A percentile compares a stretch with the other conserved stretches of the same genome.
Conservation (phyloP, 1,140 invertebrate genomes). For the Nymphalis io region DNA sequence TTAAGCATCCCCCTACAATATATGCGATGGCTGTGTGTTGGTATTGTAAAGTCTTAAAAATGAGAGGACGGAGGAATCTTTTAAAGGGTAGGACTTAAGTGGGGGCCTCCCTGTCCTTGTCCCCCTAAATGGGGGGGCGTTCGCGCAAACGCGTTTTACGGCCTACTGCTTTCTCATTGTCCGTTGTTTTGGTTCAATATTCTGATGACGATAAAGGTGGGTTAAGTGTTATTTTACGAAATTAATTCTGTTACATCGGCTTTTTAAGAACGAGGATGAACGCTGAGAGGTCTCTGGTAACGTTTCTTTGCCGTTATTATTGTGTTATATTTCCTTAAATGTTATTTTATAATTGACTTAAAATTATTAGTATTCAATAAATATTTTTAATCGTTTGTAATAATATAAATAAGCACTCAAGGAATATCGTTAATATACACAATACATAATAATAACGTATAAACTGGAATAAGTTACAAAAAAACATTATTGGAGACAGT, state of each 20-base stretch:
- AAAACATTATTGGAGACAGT: no score
- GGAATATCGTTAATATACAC: no score
- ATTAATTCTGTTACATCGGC: slow-evolving; percentile 52
- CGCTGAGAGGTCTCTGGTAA: neutral
- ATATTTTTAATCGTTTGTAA: no score
- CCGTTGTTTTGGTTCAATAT: slow-evolving; percentile 74
- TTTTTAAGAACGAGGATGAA: slow-evolving; percentile 33
- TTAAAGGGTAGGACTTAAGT: slow-evolving; percentile 79
- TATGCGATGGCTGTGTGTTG: slow-evolving; percentile 57
- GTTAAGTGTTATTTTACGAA: slow-evolving; percentile 67
- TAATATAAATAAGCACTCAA: no score
- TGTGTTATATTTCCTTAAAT: neutral
- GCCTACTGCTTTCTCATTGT: slow-evolving; percentile 71
- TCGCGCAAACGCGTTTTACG: slow-evolving; percentile 67
- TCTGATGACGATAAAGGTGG: slow-evolving; percentile 68
- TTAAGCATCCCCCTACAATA: slow-evolving; percentile 64
- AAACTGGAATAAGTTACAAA: no score
- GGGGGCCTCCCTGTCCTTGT: slow-evolving; percentile 54
- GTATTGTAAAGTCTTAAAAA: slow-evolving; percentile 81
- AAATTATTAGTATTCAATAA: neutral
- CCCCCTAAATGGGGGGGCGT: slow-evolving; percentile 49
- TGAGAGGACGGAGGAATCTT: slow-evolving; percentile 77
- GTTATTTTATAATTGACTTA: neutral
- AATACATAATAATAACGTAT: no score
- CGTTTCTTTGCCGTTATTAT: neutral